Base-by-base conservation (phyloP, 2,888 invertebrate species). In the Callyntrura guangdongensis region DNA sequence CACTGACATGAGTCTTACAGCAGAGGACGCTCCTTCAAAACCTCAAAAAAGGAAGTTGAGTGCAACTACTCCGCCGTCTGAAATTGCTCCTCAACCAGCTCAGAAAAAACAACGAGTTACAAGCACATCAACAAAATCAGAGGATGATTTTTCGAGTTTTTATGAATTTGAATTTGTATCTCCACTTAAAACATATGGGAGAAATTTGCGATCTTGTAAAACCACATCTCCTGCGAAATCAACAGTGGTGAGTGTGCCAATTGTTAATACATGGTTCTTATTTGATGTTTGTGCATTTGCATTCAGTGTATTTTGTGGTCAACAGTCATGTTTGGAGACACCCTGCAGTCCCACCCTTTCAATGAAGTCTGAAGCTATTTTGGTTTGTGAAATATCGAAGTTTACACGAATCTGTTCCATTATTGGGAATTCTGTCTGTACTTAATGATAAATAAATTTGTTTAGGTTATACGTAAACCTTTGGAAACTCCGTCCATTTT, bases 21-120 rank as follows among this genome's bases (percentile, higher is more conserved):
- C 11, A 22, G 8, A 0, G 2, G 74, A 22, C 0, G 22, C 74
- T 49, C 12, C 25, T 11, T 14, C 22, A 47, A 12, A 14, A 12
- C 53, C 74, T 11, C 47, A 74, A 4, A 81, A 81, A 17, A 56
- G 81, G n/a, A 81, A 59, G 20, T 17, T 25, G 9, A 81, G 81
- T 59, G 14, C 49, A 5, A 77, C 77, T 22, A 45, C 36, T 12
- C 2, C 14, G 9, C 8, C 8, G 45, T 8, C 8, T 25, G 79
- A 79, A 0, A 5, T 12, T 49, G 17, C 17, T 6, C 27, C 17
- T 9, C 53, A 49, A 25, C 79, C 79, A 14, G 56, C 56, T n/a
- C 22, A 25, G n/a, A 79, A 56, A 36, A 79, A 79, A 14, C 53
- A 56, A 25, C 11, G 79, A 9, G 2, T n/a, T 0, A 17, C 4